Evolutionary conservation across 2,888 invertebrate genomes (phyloP).

Genomic region (Drosophila paranaensis): DNA sequence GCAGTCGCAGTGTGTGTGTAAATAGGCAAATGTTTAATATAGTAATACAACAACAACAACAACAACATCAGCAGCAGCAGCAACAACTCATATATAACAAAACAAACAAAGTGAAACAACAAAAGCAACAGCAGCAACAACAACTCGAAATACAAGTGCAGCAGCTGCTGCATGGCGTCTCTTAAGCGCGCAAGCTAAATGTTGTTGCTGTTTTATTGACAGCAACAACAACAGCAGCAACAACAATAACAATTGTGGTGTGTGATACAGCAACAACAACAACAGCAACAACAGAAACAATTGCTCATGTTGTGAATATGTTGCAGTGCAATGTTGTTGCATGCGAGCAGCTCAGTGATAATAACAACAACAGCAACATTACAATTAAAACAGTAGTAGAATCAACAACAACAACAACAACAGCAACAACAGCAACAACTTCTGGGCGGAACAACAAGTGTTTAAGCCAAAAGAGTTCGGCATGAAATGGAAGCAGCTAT

Average conservation of each 20-base stretch:
- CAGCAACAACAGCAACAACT: constrained; percentile 35
- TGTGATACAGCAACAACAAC: constrained; percentile 13
- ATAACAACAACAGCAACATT: constrained; percentile 38
- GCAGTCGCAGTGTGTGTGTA: constrained; percentile 52
- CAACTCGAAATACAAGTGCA: constrained; percentile 37
- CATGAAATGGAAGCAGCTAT: constrained; percentile 86
- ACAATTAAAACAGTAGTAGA: constrained; percentile 15
- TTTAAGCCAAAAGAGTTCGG: constrained; percentile 84
- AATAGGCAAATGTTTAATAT: constrained; percentile 51
- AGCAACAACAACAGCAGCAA: constrained; percentile 24
- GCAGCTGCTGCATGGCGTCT: constrained; percentile 48
- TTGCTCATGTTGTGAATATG: constrained; percentile 56
- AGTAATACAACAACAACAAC: constrained; percentile 21
- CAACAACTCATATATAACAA: constrained; percentile 1
- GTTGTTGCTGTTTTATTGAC: constrained; percentile 48
- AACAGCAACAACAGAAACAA: constrained; percentile 27
- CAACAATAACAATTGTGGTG: constrained; percentile 12
- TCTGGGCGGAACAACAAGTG: constrained; percentile 77
- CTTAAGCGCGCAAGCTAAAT: constrained; percentile 22
- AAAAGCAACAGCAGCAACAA: constrained; percentile 7
- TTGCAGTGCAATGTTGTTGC: constrained; percentile 73
- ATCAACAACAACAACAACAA: constrained; percentile 37
- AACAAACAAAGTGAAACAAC: constrained; percentile 7
- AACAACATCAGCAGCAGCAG: constrained; percentile 16
- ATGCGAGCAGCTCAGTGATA: constrained; percentile 58